Conservation (phyloP, 1,140 invertebrate species). For the Anastrepha obliqua region DNA sequence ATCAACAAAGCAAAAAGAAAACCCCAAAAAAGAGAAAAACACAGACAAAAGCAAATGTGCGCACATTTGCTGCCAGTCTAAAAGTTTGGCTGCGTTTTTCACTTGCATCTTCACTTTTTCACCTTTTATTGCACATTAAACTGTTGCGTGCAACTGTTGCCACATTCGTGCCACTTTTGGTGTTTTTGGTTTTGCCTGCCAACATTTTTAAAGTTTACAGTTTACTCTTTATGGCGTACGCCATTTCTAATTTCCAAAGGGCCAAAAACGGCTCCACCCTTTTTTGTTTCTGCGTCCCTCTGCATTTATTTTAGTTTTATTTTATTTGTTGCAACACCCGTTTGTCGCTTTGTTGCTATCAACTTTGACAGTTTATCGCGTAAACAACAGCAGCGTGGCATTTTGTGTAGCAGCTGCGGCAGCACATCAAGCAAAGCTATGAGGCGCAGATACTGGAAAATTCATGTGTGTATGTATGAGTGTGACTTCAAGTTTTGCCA, state of each 20-base stretch:
- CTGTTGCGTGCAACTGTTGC: conserved; percentile 3
- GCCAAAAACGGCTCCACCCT: not conserved
- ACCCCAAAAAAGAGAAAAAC: too few species aligned
- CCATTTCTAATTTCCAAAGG: not conserved
- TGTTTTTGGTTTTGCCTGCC: not conserved
- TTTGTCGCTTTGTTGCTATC: not conserved
- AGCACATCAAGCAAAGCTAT: not conserved
- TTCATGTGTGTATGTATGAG: not conserved
- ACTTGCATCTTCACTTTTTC: too few species aligned
- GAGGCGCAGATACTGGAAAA: not conserved
- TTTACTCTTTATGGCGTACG: too few species aligned
- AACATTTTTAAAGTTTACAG: not conserved
- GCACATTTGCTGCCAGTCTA: too few species aligned
- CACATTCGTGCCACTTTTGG: not conserved
- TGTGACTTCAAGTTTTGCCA: not conserved
- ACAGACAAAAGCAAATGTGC: too few species aligned
- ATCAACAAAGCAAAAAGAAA: too few species aligned
- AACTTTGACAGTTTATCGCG: conserved; percentile 25
- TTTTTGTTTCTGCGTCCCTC: not conserved
- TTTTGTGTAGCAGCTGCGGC: not conserved
- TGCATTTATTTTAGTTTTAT: not conserved
- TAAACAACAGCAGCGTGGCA: not conserved
- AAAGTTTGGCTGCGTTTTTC: too few species aligned
- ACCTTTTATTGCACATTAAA: not conserved
- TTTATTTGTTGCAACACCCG: not conserved